Base-by-base conservation (phyloP, 2,797 vertebrate species). In the Lerista edwardsae region DNA sequence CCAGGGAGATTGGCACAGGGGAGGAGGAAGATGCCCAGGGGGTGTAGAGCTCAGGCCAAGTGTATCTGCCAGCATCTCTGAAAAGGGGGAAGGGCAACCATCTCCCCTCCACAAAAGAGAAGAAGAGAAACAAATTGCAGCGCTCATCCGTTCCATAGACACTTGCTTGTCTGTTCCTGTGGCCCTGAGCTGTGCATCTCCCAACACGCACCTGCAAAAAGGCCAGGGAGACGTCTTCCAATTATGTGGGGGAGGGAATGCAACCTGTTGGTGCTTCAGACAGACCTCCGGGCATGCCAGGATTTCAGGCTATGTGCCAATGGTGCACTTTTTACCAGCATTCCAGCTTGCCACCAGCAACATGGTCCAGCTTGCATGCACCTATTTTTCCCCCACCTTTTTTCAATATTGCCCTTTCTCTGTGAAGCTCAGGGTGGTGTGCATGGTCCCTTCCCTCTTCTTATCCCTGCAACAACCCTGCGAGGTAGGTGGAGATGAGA, bases 111-210 rank as follows among this genome's bases (percentile, higher is more conserved):
- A 0, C 36, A 47, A 55, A 59, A 12, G 0, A 17, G 51, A 17
- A 3, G 51, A 15, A 15, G 51, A 10, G 4, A 55, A 55, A 51
- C 11, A 47, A n/a, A 5, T 11, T 51, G 55, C 7, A 12, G 27
- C 34, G 3, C 29, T 17, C 6, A 68, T n/a, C 23, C 0, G 27
- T 64, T 57, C 27, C 82, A 36, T 29, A 0, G 0, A 36, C 76
- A 86, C 69, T 57, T 44, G 57, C 31, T 59, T 0, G 0, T 23
- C 55, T 0, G 12, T 68, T n/a, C 65, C 36, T n/a, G 39, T 29
- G 31, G 31, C 36, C 51, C 67, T 71, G 4, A 36, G 44, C n/a
- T 65, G n/a, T n/a, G 39, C 31, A 4, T 51, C 19, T 0, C 0
- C 0, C 23, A 51, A 29, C 55, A n/a, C 31, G 1, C 12, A 44